phyloP scores from a whole-genome alignment of 2,113 vertebrate genomes.

The Condylura cristata region DNA sequence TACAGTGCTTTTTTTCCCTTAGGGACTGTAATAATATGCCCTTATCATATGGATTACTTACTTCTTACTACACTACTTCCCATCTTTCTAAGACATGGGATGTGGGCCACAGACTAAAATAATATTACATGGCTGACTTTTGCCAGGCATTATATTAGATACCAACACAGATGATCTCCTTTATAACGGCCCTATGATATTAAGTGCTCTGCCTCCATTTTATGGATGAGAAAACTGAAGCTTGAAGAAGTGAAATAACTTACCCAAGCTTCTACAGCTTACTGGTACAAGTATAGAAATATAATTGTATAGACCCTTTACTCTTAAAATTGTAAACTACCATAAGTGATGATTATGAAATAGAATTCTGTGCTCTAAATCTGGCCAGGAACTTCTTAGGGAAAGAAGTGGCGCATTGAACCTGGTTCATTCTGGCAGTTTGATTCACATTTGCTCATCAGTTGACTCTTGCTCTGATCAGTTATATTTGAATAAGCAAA shows the following conservation, averaged over 20 bases:
- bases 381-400: slow-evolving; percentile 20
- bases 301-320: background rate
- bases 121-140: slow-evolving; percentile 24
- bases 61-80: background rate
- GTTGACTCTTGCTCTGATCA: background rate
- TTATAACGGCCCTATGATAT: background rate
- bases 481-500: slow-evolving; percentile 15
- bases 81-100: background rate
- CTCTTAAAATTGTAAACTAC: background rate
- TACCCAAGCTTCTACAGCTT: background rate
- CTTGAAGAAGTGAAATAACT: slow-evolving; percentile 28
- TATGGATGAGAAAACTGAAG: slow-evolving; percentile 42
- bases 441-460: background rate
- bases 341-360: background rate
- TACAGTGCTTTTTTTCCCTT: background rate
- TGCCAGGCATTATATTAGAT: background rate
- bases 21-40: slow-evolving; percentile 31
- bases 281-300: background rate
- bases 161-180: background rate
- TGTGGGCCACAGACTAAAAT: slow-evolving; percentile 32
- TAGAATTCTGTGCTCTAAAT: slow-evolving; percentile 9
- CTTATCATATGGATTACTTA: background rate
- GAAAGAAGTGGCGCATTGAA: background rate
- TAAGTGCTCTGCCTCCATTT: background rate
- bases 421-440: background rate